Base-by-base conservation (phyloP, 2,797 vertebrate species). In the Furcifer pardalis region DNA sequence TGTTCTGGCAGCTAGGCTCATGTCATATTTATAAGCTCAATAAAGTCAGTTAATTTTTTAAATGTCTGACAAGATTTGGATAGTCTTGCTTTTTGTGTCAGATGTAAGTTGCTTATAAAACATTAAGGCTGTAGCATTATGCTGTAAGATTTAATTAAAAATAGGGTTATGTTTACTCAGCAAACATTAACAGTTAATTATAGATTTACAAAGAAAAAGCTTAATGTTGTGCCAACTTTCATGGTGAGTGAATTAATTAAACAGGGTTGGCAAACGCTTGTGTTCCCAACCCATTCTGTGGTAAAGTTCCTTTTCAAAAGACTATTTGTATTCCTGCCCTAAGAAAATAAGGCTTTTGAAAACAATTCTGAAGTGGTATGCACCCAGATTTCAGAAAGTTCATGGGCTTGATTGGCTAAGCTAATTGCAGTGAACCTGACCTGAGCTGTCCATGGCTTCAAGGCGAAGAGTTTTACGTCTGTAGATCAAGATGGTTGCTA, bases 141-240 rank as follows among this genome's bases (percentile, higher is more conserved):
- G 86, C 87, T 89, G 91, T 91, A 86, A 82, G 72, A 92, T 94
- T 95, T 94, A 86, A 92, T 95, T 95, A 95, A 95, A 95, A 89
- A 87, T 89, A 88, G 92, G 83, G 91, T 89, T 92, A 88, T 94
- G 91, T 94, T 93, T 94, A 83, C 88, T 95, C 91, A 95, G 91
- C 90, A 90, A 93, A 93, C 91, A 89, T 90, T 93, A 88, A 60
- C 71, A 92, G 87, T 92, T 94, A 94, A 92, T 94, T 91, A 93
- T 92, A 93, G 88, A 94, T 95, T 92, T 91, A 91, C 81, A 92
- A 86, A 91, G 82, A 92, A 94, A 94, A 94, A 93, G 87, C 86
- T 95, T 95, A 81, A 93, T 93, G 92, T 91, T 95, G 94, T 95
- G 93, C 94, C 94, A 95, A 91, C 83, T 84, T 88, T 92, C 90